Conservation (phyloP, 2,113 vertebrate genomes). For the Syngnathus typhle region DNA sequence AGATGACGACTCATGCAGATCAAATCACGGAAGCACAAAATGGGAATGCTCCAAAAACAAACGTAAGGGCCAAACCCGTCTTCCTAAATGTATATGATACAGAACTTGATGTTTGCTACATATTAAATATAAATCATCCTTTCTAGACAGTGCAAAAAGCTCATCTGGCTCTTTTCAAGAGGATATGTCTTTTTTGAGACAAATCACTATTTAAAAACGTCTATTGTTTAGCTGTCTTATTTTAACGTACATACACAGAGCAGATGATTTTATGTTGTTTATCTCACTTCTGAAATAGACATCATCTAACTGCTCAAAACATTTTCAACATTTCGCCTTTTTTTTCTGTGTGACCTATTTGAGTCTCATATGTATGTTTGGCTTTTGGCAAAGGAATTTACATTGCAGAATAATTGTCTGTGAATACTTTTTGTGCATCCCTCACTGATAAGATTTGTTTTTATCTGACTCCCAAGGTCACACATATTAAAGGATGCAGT, state of each 20-base stretch:
- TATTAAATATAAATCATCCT: neutral
- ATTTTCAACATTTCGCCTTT: neutral
- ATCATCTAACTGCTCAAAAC: neutral
- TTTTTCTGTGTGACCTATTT: neutral
- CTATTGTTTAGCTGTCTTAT: neutral
- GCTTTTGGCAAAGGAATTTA: neutral
- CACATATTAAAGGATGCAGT: neutral
- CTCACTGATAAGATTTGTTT: too few relatives aligned
- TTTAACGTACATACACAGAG: neutral
- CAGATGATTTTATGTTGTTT: neutral
- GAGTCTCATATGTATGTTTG: neutral
- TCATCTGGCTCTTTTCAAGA: neutral
- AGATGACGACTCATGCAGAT: slow-evolving; percentile 6
- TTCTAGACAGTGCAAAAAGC: neutral
- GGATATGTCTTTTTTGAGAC: neutral
- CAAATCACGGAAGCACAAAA: slow-evolving; percentile 6
- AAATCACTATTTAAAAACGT: neutral
- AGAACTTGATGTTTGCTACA: neutral
- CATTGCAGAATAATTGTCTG: neutral
- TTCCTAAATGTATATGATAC: neutral
- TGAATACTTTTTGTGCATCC: neutral
- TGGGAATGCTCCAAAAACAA: neutral
- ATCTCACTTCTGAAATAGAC: neutral
- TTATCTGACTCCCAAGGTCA: neutral
- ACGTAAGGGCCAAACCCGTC: slow-evolving; percentile 5